Conservation (phyloP, 1,140 invertebrate species). For the Drosophila jambulina region DNA sequence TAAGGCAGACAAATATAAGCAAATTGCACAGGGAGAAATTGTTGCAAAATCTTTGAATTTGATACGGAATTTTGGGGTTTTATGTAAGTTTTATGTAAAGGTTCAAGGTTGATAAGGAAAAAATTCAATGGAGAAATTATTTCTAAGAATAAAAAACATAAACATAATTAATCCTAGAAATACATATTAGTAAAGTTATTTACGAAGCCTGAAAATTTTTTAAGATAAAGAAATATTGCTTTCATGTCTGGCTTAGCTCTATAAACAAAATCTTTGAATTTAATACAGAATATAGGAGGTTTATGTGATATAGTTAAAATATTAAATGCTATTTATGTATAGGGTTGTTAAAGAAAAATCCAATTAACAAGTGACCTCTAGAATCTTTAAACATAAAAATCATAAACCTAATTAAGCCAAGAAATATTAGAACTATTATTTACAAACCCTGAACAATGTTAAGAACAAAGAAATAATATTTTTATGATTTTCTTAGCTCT, state of each 20-base stretch:
- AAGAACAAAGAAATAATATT: neutral
- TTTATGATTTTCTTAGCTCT: neutral
- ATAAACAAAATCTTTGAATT: neutral
- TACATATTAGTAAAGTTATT: neutral
- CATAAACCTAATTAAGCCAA: neutral
- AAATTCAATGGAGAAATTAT: too few relatives aligned
- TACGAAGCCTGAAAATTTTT: neutral
- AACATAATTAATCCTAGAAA: too few relatives aligned
- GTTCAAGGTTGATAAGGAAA: too few relatives aligned
- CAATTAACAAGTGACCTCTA: too few relatives aligned
- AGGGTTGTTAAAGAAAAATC: too few relatives aligned
- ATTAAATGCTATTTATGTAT: too few relatives aligned
- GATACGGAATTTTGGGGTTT: neutral
- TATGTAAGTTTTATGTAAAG: too few relatives aligned
- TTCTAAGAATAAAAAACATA: too few relatives aligned
- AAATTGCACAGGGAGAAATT: constrained; percentile 11
- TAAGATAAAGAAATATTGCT: neutral
- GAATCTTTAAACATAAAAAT: neutral
- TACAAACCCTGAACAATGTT: neutral
- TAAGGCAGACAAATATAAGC: constrained; percentile 57
- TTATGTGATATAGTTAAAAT: too few relatives aligned
- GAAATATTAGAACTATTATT: neutral
- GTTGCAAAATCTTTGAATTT: neutral
- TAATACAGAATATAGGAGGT: too few relatives aligned
- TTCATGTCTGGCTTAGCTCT: neutral